Base-by-base conservation (phyloP, 2,797 vertebrate species). In the Esox masquinongy region DNA sequence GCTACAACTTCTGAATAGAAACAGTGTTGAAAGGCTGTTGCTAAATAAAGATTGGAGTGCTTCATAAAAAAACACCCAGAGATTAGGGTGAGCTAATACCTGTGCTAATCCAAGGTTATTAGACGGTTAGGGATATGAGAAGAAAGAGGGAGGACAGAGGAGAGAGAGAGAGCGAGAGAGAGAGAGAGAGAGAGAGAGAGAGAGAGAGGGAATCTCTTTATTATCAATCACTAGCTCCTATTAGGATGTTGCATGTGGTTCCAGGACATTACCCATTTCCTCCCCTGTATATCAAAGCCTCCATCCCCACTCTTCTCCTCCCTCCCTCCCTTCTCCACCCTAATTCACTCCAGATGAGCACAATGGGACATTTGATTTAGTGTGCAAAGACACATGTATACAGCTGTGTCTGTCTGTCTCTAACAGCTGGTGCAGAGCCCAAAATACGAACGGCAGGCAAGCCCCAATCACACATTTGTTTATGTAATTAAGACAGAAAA, bases 301-400 rank as follows among this genome's bases (percentile, higher is more conserved):
- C 36, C 2, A 84, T 74, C 66, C 77, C 77, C 85, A 85, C 84
- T 73, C 36, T 5, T 72, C 67, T 53, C 77, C 85, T 85, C 83
- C 74, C 59, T 11, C 76, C 67, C 68, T 79, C 84, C 87, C 79
- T 83, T 82, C 77, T 64, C 66, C 70, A 63, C 72, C 75, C 87
- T 92, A 93, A 93, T 92, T 91, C 86, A 84, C 78, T 91, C 91
- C 92, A 93, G 91, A 93, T 92, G 91, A 92, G 86, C 91, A 93
- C 91, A 92, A 92, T 89, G 89, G 91, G 91, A 92, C 89, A 85
- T 93, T 93, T 93, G 91, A 92, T 92, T 92, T 91, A 90, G 91
- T 90, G 87, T 83, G 82, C 88, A 84, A 84, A 93, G 89, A 93
- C 87, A 92, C 90, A 89, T 91, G 91, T 90, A 91, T 90, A 91